Base-by-base conservation (phyloP, 2,888 invertebrate species). In the Trachelus stipa region DNA sequence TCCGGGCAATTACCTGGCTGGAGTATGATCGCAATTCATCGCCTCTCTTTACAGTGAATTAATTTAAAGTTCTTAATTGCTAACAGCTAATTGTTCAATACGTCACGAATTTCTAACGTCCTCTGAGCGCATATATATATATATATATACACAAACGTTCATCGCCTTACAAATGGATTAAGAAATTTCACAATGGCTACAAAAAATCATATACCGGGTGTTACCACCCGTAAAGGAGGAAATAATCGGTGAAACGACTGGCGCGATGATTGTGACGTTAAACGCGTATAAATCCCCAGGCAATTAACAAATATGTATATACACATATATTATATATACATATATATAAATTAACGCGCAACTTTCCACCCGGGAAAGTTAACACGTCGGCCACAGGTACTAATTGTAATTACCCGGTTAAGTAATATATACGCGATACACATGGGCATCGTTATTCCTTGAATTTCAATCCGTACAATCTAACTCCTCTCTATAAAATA, bases 1-100 rank as follows among this genome's bases (percentile, higher is more conserved):
- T 87, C 86, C 89, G 87, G 85, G 90, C 90, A 91, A 91, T 91
- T 91, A 91, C 83, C 86, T 83, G 84, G 80, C 84, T 76, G 85
- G 84, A 85, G 86, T 86, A 85, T 84, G 87, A 87, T 88, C 82
- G 83, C 84, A 84, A 83, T 82, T 34, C 34, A 34, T 33, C 12
- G 33, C 71, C 34, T 33, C 33, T 84, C 82, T 87, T 88, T 83
- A 86, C 85, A 86, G 86, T 86, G 87, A 90, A 90, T 91, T 90
- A 90, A 91, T 90, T 90, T 90, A 87, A 90, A 90, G 88, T 89
- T 89, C 90, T 91, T 90, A 91, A 91, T 91, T 91, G 90, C 84
- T 83, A 85, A 88, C 88, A 87, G 89, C 90, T 91, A 90, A 91
- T 91, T 90, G 88, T 90, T 85, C 81, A 83, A 82, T 79, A 35